Percentiles rank a stretch among this genome's conserved stretches.
Evolutionary conservation across 2,888 invertebrate species (phyloP).

Genomic region (Cerastoderma edule): DNA sequence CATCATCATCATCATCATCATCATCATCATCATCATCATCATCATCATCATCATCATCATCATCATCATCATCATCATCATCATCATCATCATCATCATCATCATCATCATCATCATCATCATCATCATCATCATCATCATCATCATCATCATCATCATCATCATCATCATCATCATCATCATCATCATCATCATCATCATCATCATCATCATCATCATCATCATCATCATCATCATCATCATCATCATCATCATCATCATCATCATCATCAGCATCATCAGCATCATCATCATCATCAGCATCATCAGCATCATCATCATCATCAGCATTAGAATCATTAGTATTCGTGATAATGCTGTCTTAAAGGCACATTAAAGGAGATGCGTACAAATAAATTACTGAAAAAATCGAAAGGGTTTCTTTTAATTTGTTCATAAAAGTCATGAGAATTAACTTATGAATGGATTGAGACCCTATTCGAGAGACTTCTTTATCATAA

Average conservation of each 20-base stretch:
- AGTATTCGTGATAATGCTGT: no score
- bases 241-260: slow-evolving; percentile 3
- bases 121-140: neutral
- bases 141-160: neutral
- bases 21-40: neutral
- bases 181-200: slow-evolving; percentile 5
- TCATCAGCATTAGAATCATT: no score
- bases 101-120: neutral
- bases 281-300: no score
- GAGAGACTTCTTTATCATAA: no score
- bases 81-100: slow-evolving; percentile 3
- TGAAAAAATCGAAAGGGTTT: no score
- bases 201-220: slow-evolving; percentile 5
- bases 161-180: neutral
- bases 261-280: no score
- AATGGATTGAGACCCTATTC: no score
- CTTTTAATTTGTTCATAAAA: no score
- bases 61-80: slow-evolving; percentile 1
- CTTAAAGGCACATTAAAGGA: no score
- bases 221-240: slow-evolving; percentile 5
- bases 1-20: slow-evolving; percentile 5
- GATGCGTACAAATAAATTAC: no score
- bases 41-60: neutral
- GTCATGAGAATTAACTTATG: no score
- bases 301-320: no score